Evolutionary conservation across 2,113 vertebrate genomes (phyloP).

Genomic region (Pao palembangensis): DNA sequence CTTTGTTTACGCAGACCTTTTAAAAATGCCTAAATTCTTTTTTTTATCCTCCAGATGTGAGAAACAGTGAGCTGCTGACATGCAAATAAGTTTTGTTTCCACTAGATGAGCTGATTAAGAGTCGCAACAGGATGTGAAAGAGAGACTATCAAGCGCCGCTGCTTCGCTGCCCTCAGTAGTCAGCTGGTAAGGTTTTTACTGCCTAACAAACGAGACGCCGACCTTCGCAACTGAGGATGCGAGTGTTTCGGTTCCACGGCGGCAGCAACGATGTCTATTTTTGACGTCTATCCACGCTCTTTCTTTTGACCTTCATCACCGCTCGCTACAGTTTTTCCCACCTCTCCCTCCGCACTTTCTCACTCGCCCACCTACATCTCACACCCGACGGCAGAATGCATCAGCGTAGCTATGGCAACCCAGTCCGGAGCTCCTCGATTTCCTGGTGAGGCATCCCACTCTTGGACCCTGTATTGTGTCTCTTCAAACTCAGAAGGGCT

Average conservation of each 20-base stretch:
- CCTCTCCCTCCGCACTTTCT: conserved; percentile 33
- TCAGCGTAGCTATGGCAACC: conserved; percentile 51
- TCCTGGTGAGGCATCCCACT: conserved; percentile 37
- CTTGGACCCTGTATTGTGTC: conserved; percentile 52
- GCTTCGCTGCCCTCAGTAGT: conserved; percentile 14
- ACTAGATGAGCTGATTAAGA: neutral
- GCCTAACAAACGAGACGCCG: conserved; percentile 38
- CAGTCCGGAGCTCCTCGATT: conserved; percentile 20
- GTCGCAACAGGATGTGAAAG: neutral
- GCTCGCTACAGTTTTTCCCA: conserved; percentile 38
- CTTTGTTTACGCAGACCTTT: neutral
- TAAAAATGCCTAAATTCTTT: neutral
- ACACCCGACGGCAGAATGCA: neutral
- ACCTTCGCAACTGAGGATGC: conserved; percentile 55
- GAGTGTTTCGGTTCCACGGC: conserved; percentile 15
- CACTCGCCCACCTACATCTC: conserved; percentile 51
- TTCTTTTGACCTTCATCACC: conserved; percentile 36
- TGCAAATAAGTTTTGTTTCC: neutral
- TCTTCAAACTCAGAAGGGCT: conserved; percentile 36
- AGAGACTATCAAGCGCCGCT: conserved; percentile 1
- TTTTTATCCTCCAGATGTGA: neutral
- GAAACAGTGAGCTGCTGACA: neutral
- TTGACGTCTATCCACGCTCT: neutral
- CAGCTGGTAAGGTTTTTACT: conserved; percentile 30
- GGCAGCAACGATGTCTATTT: conserved; percentile 27